Conservation (phyloP, 2,797 vertebrate species). For the Coregonus ussuriensis region DNA sequence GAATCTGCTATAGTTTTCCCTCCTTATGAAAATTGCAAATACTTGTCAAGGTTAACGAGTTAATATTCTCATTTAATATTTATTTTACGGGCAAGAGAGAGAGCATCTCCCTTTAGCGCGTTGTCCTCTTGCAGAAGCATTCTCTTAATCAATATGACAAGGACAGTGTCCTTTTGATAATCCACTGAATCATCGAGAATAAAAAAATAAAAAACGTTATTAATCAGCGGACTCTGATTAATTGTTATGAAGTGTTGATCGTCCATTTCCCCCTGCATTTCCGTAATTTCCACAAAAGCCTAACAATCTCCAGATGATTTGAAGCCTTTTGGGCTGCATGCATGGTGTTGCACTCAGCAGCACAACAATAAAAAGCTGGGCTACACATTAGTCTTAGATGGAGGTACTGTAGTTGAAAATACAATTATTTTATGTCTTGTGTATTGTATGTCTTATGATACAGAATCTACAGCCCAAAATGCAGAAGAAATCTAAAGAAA, state of each 20-base stretch:
- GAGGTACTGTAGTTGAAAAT: constrained; percentile 10
- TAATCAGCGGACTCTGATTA: constrained; percentile 99
- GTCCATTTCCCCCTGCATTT: constrained; percentile 95
- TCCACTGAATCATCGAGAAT: constrained; percentile 97
- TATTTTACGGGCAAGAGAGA: constrained; percentile 88
- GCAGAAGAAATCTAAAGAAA: too few relatives aligned
- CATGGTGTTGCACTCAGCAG: constrained; percentile 85
- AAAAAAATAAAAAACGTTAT: constrained; percentile 88
- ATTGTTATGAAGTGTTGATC: constrained; percentile 98
- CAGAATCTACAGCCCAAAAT: too few relatives aligned
- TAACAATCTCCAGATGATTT: constrained; percentile 94
- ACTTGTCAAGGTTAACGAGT: constrained; percentile 99
- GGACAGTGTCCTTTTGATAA: constrained; percentile 99
- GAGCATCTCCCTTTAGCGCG: constrained; percentile 80
- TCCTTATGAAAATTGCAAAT: constrained; percentile 99
- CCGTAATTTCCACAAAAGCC: constrained; percentile 96
- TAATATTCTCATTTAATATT: constrained; percentile 99
- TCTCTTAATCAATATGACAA: constrained; percentile 99
- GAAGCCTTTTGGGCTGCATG: constrained; percentile 85
- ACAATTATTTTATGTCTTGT: too few relatives aligned
- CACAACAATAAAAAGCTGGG: constrained; percentile 87
- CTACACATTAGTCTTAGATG: constrained; percentile 67
- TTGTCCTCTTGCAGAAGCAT: constrained; percentile 77
- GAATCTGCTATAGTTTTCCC: constrained; percentile 89
- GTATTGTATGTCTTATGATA: too few relatives aligned